Evolutionary conservation across 2,113 vertebrate species (phyloP).

Genomic region (Ptyas mucosa): DNA sequence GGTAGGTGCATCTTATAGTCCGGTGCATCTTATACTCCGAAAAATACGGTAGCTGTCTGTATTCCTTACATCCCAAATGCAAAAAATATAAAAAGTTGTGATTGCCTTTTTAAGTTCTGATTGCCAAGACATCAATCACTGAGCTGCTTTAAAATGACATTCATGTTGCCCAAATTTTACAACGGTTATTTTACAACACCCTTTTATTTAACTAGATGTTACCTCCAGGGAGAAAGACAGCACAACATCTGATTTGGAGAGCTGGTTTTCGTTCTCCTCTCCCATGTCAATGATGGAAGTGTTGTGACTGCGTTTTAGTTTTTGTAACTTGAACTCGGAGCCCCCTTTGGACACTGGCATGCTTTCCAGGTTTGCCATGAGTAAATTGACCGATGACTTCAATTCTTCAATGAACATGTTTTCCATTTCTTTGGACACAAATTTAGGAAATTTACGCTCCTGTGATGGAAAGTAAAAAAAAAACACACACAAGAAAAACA

Average conservation of each 20-base stretch:
- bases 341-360: conserved; percentile 98
- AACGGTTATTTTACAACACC: neutral
- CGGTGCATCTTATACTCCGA: too few species aligned
- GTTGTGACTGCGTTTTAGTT: conserved; percentile 95
- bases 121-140: neutral
- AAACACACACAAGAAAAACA: neutral
- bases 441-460: conserved; percentile 92
- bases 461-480: conserved; percentile 60
- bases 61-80: neutral
- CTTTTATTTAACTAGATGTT: conserved; percentile 39
- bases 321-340: conserved; percentile 95
- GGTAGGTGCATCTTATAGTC: too few species aligned
- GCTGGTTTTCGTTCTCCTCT: conserved; percentile 96
- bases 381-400: conserved; percentile 93
- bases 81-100: neutral
- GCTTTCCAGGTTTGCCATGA: conserved; percentile 98
- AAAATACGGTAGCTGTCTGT: neutral
- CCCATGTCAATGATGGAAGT: conserved; percentile 99
- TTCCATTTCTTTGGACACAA: conserved; percentile 97
- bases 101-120: conserved; percentile 25
- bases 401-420: conserved; percentile 96
- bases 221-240: conserved; percentile 97
- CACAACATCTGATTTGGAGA: conserved; percentile 96
- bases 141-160: neutral
- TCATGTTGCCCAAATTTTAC: neutral